phyloP scores from a whole-genome alignment of 2,113 vertebrate species.

The Lepus americanus region DNA sequence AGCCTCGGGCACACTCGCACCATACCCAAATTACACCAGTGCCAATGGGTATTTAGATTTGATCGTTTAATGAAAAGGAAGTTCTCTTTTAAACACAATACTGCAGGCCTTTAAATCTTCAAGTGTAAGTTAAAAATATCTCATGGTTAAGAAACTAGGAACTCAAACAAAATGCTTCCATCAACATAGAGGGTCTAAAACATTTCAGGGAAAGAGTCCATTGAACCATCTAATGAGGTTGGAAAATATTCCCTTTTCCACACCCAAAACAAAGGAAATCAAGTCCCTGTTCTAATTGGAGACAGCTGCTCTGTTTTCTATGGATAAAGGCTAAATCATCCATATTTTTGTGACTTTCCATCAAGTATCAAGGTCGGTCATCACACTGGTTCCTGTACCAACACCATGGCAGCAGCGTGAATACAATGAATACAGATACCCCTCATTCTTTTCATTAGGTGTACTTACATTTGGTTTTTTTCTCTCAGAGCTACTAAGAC shows the following conservation, averaged over 20 bases:
- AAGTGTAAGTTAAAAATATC: constrained; percentile 35
- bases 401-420: not conserved
- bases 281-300: constrained; percentile 43
- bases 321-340: constrained; percentile 52
- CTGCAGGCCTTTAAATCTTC: not conserved
- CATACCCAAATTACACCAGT: too few relatives aligned
- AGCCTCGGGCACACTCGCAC: too few relatives aligned
- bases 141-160: constrained; percentile 24
- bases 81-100: constrained; percentile 43
- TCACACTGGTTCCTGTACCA: constrained; percentile 34
- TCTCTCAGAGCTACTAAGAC: constrained; percentile 25
- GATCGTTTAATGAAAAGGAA: not conserved
- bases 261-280: constrained; percentile 51
- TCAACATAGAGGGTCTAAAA: constrained; percentile 48
- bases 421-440: constrained; percentile 49
- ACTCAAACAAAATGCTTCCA: constrained; percentile 3
- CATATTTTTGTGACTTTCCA: constrained; percentile 61
- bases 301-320: constrained; percentile 54
- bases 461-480: constrained; percentile 20
- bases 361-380: constrained; percentile 63
- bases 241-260: constrained; percentile 13
- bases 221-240: not conserved
- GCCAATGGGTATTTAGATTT: not conserved
- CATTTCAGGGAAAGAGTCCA: constrained; percentile 37
- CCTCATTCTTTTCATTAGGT: not conserved